Conservation (phyloP, 2,888 invertebrate genomes). For the Eudiplozoon nipponicum region DNA sequence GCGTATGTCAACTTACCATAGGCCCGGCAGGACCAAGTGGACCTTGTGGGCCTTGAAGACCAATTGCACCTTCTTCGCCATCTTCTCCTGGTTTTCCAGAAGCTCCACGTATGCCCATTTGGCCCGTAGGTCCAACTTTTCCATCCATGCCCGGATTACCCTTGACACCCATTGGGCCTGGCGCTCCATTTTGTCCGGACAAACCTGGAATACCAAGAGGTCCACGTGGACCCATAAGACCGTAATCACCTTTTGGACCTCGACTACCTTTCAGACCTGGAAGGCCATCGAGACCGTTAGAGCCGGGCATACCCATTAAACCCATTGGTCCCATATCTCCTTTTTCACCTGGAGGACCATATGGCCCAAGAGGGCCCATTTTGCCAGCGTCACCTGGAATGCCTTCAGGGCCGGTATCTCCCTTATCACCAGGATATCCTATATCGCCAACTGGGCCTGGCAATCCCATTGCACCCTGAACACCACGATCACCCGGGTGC, state of each 20-base stretch:
- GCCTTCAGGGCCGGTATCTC: neutral
- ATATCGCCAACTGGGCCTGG: neutral
- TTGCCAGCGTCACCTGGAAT: neutral
- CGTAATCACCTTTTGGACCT: neutral
- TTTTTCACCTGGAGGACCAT: neutral
- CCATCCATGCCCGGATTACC: too few species aligned
- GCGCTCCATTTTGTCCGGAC: too few species aligned
- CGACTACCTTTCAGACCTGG: neutral
- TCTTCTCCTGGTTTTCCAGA: too few species aligned
- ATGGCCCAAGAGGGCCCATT: neutral
- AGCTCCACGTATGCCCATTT: too few species aligned
- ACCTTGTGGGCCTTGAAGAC: too few species aligned
- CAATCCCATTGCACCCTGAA: neutral
- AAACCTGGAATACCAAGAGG: too few species aligned
- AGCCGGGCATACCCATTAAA: slow-evolving; percentile 19
- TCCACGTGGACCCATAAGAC: too few species aligned
- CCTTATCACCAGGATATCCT: slow-evolving; percentile 16
- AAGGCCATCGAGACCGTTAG: slow-evolving; percentile 17
- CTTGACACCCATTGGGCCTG: too few species aligned
- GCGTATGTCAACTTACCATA: too few species aligned
- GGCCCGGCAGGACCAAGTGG: too few species aligned
- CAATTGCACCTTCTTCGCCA: too few species aligned
- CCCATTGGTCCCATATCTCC: slow-evolving; percentile 1
- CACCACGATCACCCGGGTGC: neutral
- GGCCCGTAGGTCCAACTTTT: too few species aligned